phyloP scores from a whole-genome alignment of 2,888 invertebrate species.

The Latheticus oryzae region DNA sequence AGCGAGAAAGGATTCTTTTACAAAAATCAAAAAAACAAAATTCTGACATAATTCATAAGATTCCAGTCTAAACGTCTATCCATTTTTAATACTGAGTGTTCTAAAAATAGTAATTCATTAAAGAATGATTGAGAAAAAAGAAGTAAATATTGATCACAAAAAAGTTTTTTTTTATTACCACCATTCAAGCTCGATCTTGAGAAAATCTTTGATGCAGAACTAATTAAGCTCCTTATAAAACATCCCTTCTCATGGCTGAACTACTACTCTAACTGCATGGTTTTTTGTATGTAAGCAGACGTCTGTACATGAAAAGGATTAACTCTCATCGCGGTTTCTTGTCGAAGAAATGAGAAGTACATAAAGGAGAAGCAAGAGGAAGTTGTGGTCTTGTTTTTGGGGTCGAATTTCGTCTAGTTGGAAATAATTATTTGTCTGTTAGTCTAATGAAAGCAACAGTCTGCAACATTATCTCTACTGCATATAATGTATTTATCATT shows the following conservation, averaged over 20 bases:
- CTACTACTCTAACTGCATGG: slow-evolving; percentile 5
- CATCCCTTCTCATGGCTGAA: slow-evolving; percentile 17
- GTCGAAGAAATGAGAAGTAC: no score
- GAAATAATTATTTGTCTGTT: slow-evolving; percentile 11
- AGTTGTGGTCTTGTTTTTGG: slow-evolving; percentile 8
- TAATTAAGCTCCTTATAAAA: slow-evolving; percentile 20
- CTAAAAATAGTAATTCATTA: no score
- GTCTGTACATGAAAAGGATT: slow-evolving; percentile 33
- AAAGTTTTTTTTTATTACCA: no score
- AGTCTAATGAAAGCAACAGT: slow-evolving; percentile 25
- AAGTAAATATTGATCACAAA: no score
- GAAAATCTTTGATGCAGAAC: slow-evolving; percentile 6
- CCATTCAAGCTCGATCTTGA: slow-evolving; percentile 1
- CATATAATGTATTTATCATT: slow-evolving; percentile 11
- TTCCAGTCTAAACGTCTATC: no score
- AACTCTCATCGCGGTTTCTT: slow-evolving; percentile 31
- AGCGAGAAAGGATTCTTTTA: slow-evolving; percentile 6
- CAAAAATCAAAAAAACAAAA: slow-evolving; percentile 3
- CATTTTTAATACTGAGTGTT: no score
- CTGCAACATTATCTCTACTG: not conserved
- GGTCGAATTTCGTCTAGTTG: slow-evolving; percentile 20
- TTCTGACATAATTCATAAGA: no score
- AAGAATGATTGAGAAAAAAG: no score
- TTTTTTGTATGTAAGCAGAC: slow-evolving; percentile 27
- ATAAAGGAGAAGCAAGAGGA: no score